Evolutionary conservation across 2,888 invertebrate species (phyloP).

Genomic region (Margaritifera margaritifera): DNA sequence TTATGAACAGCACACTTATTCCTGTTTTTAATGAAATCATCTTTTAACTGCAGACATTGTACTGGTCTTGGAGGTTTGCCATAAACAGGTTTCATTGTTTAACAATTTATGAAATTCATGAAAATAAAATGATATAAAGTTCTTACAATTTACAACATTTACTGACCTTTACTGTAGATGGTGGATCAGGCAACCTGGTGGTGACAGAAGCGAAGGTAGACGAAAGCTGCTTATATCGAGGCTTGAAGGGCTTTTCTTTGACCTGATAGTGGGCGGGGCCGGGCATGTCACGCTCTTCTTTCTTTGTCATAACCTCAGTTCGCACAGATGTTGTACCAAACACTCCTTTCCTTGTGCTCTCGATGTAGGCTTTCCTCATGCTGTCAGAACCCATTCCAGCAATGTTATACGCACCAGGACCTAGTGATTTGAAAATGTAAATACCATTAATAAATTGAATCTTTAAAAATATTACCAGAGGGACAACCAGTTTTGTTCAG

Average conservation of each 20-base stretch:
- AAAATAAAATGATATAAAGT: background rate
- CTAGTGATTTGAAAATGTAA: slow-evolving; percentile 34
- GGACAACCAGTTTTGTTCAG: no score
- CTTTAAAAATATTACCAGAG: no score
- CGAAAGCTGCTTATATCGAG: slow-evolving; percentile 61
- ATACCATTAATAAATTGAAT: no score
- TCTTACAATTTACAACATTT: background rate
- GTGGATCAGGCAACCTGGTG: slow-evolving; percentile 50
- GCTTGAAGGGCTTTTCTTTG: slow-evolving; percentile 61
- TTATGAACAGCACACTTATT: no score
- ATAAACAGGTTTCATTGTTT: no score
- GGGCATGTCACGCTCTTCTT: slow-evolving; percentile 64
- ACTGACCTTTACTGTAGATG: slow-evolving; percentile 49
- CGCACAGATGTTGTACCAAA: slow-evolving; percentile 71
- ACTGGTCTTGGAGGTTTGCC: no score
- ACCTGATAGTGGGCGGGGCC: slow-evolving; percentile 71
- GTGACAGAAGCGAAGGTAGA: slow-evolving; percentile 71
- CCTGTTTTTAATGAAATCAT: no score
- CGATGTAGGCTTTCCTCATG: slow-evolving; percentile 70
- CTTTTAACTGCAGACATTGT: no score
- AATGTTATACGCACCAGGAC: slow-evolving; percentile 71
- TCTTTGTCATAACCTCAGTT: slow-evolving; percentile 56
- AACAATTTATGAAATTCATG: slow-evolving; percentile 3
- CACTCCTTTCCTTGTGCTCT: slow-evolving; percentile 69
- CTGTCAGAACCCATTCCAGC: slow-evolving; percentile 71